Base-by-base conservation (phyloP, 2,113 vertebrate species). In the Elaphurus davidianus region DNA sequence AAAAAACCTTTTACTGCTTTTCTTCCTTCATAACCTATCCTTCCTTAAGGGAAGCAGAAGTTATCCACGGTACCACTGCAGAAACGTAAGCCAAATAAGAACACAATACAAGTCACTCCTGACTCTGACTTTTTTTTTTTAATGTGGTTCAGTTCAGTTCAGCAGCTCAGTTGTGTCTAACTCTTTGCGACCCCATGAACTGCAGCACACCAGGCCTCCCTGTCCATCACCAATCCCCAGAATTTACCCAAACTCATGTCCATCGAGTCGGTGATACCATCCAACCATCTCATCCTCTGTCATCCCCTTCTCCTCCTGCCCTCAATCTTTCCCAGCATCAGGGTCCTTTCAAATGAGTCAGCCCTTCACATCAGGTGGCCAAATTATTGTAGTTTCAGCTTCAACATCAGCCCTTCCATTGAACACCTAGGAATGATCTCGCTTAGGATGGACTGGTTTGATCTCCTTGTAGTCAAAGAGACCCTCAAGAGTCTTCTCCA, bases 101-200 rank as follows among this genome's bases (percentile, higher is more conserved):
- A 11, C 5, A 12, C 7, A 86, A 1, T 28, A 40, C 0, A 54
- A 60, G 27, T 85, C 17, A 40, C 19, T 91, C 15, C 67, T 64
- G 54, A 57, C 54, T 47, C 25, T 91, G 21, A 30, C 2, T 50
- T 60, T 91, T 91, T 55, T 36, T 36, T 54, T 91, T 8, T 36
- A 40, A 71, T 12, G n/a, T 40, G 17, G n/a, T 23, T 40, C n/a
- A 71, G 10, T 40, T 5, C 67, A 6, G 67, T 23, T 71, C 67
- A 71, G 67, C 12, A 23, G 67, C 67, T 71, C 19, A 40, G 67
- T 12, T n/a, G 2, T 6, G 19, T 71, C 19, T 0, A 0, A 40
- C 5, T 21, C 2, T 40, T 40, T 23, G n/a, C 0, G 2, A 40
- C 5, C 5, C n/a, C n/a, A 71, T 40, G 16, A 19, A 54, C 30